A percentile compares a stretch with the other conserved stretches of the same genome.
Evolutionary conservation across 2,797 vertebrate species (phyloP).

Genomic region (Sus cebifrons): DNA sequence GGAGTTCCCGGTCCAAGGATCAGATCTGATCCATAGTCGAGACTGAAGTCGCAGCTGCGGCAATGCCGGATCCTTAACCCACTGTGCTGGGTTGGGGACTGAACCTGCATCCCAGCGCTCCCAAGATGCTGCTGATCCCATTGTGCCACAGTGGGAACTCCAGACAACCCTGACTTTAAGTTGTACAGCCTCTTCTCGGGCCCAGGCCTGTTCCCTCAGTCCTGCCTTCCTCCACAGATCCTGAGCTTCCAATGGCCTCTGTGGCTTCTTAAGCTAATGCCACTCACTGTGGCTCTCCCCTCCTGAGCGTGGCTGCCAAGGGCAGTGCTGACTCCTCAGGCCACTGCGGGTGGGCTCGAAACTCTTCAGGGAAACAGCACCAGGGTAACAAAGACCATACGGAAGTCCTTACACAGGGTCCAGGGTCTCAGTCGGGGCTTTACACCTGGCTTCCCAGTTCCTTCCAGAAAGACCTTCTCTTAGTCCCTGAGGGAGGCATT

Average conservation of each 20-base stretch:
- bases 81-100: too few species aligned
- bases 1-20: too few species aligned
- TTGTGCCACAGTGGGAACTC: too few species aligned
- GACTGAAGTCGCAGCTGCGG: too few species aligned
- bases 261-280: neutral
- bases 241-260: neutral
- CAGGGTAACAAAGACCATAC: neutral
- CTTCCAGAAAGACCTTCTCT: constrained; percentile 2
- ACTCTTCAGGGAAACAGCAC: neutral
- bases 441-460: neutral
- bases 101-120: too few species aligned
- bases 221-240: neutral
- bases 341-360: neutral
- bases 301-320: neutral
- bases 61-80: too few species aligned
- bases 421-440: neutral
- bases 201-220: neutral
- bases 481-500: neutral
- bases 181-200: neutral
- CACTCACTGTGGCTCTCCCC: neutral
- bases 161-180: neutral
- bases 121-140: too few species aligned
- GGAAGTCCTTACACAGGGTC: neutral
- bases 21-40: too few species aligned
- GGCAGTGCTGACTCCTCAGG: neutral